These are phyloP conservation scores for Vulpes vulpes DNA, from an alignment of 2,113 vertebrate species.

Conservation along the genomic window DNA sequence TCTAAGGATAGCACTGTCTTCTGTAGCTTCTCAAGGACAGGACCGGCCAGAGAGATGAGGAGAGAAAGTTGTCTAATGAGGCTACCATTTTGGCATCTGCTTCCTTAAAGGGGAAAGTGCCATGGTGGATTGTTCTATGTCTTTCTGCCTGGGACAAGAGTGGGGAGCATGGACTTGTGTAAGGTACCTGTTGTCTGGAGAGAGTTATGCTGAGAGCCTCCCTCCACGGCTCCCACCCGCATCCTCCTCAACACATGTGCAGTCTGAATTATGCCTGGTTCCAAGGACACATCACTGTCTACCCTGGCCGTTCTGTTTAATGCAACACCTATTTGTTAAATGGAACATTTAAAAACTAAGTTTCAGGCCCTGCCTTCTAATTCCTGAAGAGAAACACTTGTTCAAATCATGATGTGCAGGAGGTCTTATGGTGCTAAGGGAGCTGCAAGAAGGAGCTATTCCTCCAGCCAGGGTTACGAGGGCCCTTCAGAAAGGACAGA, in stretches of 20 bases:
- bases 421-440: accelerated
- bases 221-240: not conserved
- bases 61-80: not conserved
- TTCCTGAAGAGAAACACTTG: not conserved
- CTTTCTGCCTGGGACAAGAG: not conserved
- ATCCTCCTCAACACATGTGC: not conserved
- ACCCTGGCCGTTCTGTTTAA: not conserved
- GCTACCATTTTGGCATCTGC: not conserved
- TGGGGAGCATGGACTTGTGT: not conserved
- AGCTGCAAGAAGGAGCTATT: not conserved
- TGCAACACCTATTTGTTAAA: not conserved
- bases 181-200: not conserved
- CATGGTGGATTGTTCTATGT: not conserved
- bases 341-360: not conserved
- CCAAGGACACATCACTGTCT: not conserved
- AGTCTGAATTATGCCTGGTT: not conserved
- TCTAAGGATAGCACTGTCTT: not conserved
- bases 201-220: not conserved
- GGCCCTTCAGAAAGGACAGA: not conserved
- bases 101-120: not conserved
- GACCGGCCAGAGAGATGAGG: accelerated
- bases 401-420: not conserved
- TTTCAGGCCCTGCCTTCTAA: not conserved
- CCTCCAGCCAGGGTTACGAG: not conserved
- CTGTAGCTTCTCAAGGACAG: accelerated